phyloP scores from a whole-genome alignment of 35 echinoderm and acorn worm genomes.

The Diadema setosum region DNA sequence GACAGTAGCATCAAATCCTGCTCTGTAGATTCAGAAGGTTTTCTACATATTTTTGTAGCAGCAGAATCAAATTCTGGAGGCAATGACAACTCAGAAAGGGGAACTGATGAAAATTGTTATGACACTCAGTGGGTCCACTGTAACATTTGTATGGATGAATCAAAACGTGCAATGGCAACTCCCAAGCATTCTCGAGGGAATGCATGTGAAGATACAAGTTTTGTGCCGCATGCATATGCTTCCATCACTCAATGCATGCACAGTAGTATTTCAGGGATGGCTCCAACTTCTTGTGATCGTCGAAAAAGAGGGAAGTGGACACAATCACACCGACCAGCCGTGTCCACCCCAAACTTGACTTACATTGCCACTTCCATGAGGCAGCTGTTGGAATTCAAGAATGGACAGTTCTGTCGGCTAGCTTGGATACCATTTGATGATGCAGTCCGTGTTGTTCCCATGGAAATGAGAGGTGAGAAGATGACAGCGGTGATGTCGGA shows the following conservation, averaged over 20 bases:
- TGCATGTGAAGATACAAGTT: background rate
- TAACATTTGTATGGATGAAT: too few relatives aligned
- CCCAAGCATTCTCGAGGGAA: background rate
- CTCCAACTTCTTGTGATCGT: background rate
- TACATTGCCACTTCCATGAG: background rate
- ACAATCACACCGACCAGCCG: background rate
- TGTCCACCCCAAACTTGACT: background rate
- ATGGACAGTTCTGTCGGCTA: background rate
- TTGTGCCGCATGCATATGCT: background rate
- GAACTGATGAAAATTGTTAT: background rate
- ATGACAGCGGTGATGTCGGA: background rate
- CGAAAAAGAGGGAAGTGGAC: background rate
- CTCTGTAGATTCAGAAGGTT: background rate
- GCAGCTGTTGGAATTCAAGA: background rate
- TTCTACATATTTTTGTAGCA: background rate
- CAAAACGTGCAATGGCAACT: background rate
- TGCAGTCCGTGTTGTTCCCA: background rate
- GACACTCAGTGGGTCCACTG: background rate
- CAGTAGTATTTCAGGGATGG: background rate
- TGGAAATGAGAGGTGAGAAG: background rate
- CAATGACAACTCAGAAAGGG: background rate
- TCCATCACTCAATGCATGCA: background rate
- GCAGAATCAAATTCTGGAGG: background rate
- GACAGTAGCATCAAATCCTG: background rate
- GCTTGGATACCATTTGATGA: background rate